phyloP scores from a whole-genome alignment of 2,113 vertebrate species.

The Neoarius graeffei region DNA sequence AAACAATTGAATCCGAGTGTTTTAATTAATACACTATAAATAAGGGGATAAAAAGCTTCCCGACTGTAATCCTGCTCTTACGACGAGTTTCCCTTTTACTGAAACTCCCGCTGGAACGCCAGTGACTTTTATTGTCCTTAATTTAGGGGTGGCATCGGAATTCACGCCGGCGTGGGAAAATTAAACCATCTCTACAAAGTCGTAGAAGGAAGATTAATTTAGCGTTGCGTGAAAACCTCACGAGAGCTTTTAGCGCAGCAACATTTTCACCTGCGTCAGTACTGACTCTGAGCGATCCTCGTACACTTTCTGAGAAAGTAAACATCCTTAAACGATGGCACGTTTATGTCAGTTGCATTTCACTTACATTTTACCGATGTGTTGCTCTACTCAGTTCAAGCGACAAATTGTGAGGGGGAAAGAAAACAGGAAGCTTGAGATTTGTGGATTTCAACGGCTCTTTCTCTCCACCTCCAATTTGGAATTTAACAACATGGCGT shows the following conservation, averaged over 20 bases:
- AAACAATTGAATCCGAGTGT: constrained; percentile 39
- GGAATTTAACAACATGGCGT: no score
- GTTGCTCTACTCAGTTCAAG: no score
- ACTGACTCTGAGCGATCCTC: neutral
- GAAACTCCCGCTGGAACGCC: neutral
- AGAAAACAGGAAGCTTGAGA: neutral
- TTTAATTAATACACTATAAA: constrained; percentile 57
- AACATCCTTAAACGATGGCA: neutral
- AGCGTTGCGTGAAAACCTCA: no score
- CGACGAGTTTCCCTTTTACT: neutral
- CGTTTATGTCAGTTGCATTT: neutral
- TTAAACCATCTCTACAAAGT: neutral
- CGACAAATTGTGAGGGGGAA: neutral
- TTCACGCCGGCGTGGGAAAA: neutral
- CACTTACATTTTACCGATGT: neutral
- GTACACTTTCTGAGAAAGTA: neutral
- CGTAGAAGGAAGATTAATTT: neutral
- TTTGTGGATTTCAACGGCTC: neutral
- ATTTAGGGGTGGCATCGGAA: neutral
- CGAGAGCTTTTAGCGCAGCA: neutral
- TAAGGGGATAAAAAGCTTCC: constrained; percentile 47
- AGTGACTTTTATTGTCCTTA: neutral
- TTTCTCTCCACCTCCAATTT: no score
- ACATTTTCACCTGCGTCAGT: neutral
- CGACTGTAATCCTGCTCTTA: constrained; percentile 25